Evolutionary conservation across 2,113 vertebrate species (phyloP), one percentile per base, ranked within the genome.

Genomic region (Solenodon paradoxus): DNA sequence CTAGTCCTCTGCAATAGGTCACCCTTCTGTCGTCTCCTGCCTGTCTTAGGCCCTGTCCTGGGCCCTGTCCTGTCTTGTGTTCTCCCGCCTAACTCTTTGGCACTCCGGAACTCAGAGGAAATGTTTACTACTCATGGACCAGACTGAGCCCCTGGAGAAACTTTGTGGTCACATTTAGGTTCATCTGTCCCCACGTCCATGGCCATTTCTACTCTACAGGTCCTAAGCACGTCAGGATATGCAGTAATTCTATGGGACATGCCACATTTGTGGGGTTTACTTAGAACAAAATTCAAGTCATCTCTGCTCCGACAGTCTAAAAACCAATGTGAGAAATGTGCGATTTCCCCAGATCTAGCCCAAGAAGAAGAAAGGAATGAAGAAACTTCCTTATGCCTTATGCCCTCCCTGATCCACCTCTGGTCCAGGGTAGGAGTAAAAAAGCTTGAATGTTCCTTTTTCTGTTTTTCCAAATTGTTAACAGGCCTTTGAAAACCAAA

Each of bases 401-500:
- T n/a, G n/a, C n/a, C n/a, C 35, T 94, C 61, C 55, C 61, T 49
- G 22, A 22, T 38, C 10, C 83, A 57, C n/a, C 15, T 74, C 42
- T 89, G 61, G 15, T 47, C 11, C 16, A 71, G 1, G 38, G 38
- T 26, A 16, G 53, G 8, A 75, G 22, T 0, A 94, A 24, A n/a
- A 94, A 88, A 84, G 22, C 28, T 35, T 32, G 51, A 0, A n/a
- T 12, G 49, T 28, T 66, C 74, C 16, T 66, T 42, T 61, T 75
- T 53, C 38, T 13, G 10, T 35, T 74, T 83, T 82, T 69, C 35
- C 30, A 64, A 85, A 51, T 40, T 40, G n/a, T 26, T 47, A 92
- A 7, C 66, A 64, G 20, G 49, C 30, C 38, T 86, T 69, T 89
- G 79, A 86, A 78, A 82, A 66, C 89, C 59, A 69, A 75, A 83